These are phyloP conservation scores for Pedetes capensis DNA, from an alignment of 2,113 vertebrate species.

Conservation along the genomic window DNA sequence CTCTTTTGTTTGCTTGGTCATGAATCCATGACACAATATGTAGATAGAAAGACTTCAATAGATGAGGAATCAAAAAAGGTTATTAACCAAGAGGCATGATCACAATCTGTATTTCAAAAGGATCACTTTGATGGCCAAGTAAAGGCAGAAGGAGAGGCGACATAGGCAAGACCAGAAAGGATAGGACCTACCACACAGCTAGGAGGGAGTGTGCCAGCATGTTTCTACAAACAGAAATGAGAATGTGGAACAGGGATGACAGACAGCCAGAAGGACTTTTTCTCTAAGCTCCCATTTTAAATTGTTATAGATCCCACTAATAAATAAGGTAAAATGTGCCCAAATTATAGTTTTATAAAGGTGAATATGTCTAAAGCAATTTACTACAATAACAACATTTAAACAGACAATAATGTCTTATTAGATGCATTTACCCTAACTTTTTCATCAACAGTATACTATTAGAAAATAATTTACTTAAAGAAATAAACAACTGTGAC, in stretches of 20 bases:
- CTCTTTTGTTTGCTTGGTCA: not conserved
- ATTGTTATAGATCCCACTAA: not conserved
- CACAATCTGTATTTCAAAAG: not conserved
- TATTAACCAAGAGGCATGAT: not conserved
- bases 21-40: not conserved
- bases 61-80: not conserved
- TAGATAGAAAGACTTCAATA: not conserved
- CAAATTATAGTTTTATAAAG: conserved; percentile 26
- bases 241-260: not conserved
- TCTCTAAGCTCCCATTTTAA: not conserved
- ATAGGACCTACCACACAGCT: not conserved
- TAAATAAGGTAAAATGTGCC: conserved; percentile 23
- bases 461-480: conserved; percentile 34
- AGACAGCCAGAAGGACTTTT: not conserved
- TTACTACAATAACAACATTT: not conserved
- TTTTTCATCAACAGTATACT: not conserved
- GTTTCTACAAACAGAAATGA: not conserved
- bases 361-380: not conserved
- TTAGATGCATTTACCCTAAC: conserved; percentile 16
- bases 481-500: not conserved
- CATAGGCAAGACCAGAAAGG: not conserved
- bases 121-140: not conserved
- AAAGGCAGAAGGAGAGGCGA: not conserved
- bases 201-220: not conserved
- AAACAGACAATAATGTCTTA: not conserved